Percentiles rank a stretch among this genome's conserved stretches.
Conservation (phyloP, 2,113 vertebrate genomes). For the Entomyzon cyanotis region DNA sequence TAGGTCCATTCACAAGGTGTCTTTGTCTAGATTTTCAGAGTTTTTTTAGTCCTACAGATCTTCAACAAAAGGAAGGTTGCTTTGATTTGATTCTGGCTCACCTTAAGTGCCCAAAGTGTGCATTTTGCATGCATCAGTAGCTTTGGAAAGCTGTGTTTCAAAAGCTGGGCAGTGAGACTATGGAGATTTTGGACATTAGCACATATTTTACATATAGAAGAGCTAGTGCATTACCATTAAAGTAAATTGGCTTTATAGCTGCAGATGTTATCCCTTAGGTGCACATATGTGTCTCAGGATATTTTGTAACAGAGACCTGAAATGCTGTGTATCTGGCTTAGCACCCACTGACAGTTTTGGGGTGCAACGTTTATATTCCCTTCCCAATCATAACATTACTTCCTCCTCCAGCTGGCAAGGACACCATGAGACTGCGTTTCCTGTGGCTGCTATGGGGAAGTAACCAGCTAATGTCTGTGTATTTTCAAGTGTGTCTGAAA, state of each 20-base stretch:
- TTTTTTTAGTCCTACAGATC: not conserved
- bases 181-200: not conserved
- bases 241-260: not conserved
- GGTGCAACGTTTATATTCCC: not conserved
- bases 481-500: constrained; percentile 14
- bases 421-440: not conserved
- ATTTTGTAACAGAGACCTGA: not conserved
- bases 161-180: not conserved
- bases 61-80: not conserved
- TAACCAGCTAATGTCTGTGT: not conserved
- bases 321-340: not conserved
- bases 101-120: not conserved
- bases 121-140: not conserved
- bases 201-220: not conserved
- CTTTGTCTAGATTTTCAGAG: not conserved
- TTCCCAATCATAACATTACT: not conserved
- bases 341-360: not conserved
- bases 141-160: not conserved
- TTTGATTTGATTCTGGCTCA: not conserved
- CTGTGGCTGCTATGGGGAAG: not conserved
- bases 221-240: not conserved
- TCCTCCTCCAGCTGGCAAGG: not conserved
- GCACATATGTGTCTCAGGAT: not conserved
- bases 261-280: not conserved
- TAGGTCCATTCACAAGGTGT: not conserved